Conservation (phyloP, 37 sponge, comb jelly and placozoan genomes). For the Axinella damicornis region DNA sequence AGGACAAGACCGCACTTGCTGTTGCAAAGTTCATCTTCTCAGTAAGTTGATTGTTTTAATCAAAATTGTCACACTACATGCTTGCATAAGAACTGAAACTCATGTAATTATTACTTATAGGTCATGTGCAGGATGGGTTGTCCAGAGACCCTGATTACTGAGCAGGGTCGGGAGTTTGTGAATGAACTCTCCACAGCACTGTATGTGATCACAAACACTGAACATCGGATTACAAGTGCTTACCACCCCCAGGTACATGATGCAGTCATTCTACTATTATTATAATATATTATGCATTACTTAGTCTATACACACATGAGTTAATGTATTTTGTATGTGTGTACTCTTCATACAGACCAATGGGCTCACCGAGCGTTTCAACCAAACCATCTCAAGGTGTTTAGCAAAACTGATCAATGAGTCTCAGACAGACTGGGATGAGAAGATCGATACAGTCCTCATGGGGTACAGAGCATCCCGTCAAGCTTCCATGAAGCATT, state of each 20-base stretch:
- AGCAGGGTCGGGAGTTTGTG: slow-evolving; percentile 42
- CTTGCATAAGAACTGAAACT: not conserved
- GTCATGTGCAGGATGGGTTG: slow-evolving; percentile 17
- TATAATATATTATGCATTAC: no score
- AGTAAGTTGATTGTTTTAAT: not conserved
- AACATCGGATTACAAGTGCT: slow-evolving; percentile 47
- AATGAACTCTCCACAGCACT: slow-evolving; percentile 7
- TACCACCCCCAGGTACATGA: slow-evolving; percentile 43
- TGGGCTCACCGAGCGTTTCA: slow-evolving; percentile 31
- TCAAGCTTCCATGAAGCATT: slow-evolving; percentile 22
- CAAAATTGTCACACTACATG: not conserved
- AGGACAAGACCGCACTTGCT: slow-evolving; percentile 2
- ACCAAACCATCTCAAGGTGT: slow-evolving; percentile 6
- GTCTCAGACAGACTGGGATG: slow-evolving; percentile 15
- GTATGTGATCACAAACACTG: slow-evolving; percentile 13
- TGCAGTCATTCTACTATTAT: no score
- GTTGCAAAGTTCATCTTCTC: not conserved
- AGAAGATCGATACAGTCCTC: slow-evolving; percentile 28
- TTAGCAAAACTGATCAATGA: slow-evolving; percentile 18
- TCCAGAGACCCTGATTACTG: slow-evolving; percentile 21
- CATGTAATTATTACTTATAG: not conserved
- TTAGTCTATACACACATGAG: no score
- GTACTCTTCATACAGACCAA: slow-evolving; percentile 7
- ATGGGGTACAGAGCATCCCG: slow-evolving; percentile 26
- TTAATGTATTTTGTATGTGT: no score